Conservation (phyloP, 2,113 vertebrate genomes). For the Tetrao urogallus region DNA sequence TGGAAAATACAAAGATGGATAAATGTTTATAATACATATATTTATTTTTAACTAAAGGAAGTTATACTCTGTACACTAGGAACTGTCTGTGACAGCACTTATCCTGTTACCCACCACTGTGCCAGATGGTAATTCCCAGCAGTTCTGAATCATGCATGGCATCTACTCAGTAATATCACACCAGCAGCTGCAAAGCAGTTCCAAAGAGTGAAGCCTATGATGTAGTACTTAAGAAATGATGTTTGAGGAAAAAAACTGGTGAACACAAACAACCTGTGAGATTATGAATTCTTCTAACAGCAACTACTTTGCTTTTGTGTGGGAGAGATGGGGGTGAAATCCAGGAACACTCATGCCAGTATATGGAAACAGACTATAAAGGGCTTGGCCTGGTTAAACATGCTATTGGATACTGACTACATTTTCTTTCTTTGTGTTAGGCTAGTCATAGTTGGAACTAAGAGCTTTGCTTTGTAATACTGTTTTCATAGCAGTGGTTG, state of each 20-base stretch:
- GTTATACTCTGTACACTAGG: neutral
- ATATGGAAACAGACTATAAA: neutral
- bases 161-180: neutral
- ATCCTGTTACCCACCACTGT: neutral
- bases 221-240: conserved; percentile 15
- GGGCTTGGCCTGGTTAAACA: neutral
- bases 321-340: neutral
- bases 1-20: neutral
- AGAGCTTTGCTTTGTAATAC: neutral
- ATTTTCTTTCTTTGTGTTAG: neutral
- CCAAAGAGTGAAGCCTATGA: neutral
- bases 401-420: neutral
- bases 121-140: neutral
- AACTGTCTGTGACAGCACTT: neutral
- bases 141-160: neutral
- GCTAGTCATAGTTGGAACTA: neutral
- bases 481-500: neutral
- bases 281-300: neutral
- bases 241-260: neutral
- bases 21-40: neutral
- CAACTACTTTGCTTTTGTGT: neutral
- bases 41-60: neutral
- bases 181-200: conserved; percentile 13
- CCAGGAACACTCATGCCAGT: neutral
- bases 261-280: neutral